A percentile compares a stretch with the other conserved stretches of the same genome.
Evolutionary conservation across 2,888 invertebrate genomes (phyloP).

Genomic region (Aphodius granarius): DNA sequence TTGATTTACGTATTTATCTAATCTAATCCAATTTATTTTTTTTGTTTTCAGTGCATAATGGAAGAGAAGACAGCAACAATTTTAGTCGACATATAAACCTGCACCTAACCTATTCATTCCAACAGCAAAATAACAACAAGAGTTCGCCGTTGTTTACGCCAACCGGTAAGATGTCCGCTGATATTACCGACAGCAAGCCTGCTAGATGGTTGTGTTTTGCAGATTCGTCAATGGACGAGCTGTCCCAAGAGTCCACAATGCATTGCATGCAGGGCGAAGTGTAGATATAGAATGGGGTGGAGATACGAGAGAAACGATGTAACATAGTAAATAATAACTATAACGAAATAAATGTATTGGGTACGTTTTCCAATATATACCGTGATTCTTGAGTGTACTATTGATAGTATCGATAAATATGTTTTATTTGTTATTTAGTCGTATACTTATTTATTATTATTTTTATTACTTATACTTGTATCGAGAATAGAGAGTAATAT

Average conservation of each 20-base stretch:
- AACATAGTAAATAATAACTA: not conserved
- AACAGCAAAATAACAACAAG: slow-evolving; percentile 65
- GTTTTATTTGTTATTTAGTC: slow-evolving; percentile 46
- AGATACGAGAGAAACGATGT: slow-evolving; percentile 9
- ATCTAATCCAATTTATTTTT: slow-evolving; percentile 44
- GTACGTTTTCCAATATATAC: slow-evolving; percentile 39
- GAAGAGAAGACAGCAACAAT: slow-evolving; percentile 70
- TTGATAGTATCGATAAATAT: slow-evolving; percentile 33
- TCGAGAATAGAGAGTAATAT: slow-evolving; percentile 23
- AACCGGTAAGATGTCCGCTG: slow-evolving; percentile 40
- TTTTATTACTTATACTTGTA: not conserved
- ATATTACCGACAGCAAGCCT: slow-evolving; percentile 5
- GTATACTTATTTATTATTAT: slow-evolving; percentile 45
- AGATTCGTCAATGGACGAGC: slow-evolving; percentile 84
- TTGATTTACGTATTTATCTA: no score
- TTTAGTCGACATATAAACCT: slow-evolving; percentile 86
- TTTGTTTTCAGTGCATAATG: slow-evolving; percentile 63
- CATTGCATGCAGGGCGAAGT: slow-evolving; percentile 85
- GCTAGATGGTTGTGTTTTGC: slow-evolving; percentile 44
- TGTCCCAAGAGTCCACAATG: slow-evolving; percentile 85
- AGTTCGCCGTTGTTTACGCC: slow-evolving; percentile 39
- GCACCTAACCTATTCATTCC: slow-evolving; percentile 86
- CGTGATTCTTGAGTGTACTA: slow-evolving; percentile 50
- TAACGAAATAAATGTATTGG: slow-evolving; percentile 34
- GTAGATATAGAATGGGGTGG: slow-evolving; percentile 45